phyloP scores from a whole-genome alignment of 2,113 vertebrate species.

The Mastomys natalensis region DNA sequence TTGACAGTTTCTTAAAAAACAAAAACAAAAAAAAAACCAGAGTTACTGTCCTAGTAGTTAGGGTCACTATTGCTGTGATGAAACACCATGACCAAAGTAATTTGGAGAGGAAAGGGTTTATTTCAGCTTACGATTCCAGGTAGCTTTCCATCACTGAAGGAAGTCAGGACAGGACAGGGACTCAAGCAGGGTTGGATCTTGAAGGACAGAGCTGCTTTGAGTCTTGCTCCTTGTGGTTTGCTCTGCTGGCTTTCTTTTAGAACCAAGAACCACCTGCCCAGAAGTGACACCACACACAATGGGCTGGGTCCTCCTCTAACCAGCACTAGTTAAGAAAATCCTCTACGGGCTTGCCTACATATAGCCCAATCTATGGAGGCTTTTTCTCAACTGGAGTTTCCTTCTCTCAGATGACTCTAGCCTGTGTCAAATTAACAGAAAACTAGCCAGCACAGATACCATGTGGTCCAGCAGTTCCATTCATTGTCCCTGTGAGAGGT shows the following conservation, averaged over 20 bases:
- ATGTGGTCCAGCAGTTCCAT: background rate
- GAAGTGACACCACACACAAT: background rate
- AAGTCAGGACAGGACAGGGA: background rate
- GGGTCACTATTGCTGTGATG: background rate
- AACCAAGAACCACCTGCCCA: background rate
- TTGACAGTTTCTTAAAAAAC: background rate
- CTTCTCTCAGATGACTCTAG: background rate
- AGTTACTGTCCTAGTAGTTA: background rate
- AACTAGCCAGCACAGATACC: background rate
- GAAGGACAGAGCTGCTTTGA: background rate
- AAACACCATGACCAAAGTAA: background rate
- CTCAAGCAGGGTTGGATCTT: background rate
- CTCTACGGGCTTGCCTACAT: background rate
- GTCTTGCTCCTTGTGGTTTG: background rate
- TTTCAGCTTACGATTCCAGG: background rate
- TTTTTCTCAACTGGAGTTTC: background rate
- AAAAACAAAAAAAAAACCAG: background rate
- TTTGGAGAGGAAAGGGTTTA: background rate
- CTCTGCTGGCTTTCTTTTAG: background rate
- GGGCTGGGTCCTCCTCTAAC: background rate
- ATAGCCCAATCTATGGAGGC: background rate
- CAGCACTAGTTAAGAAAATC: background rate
- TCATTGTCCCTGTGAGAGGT: background rate
- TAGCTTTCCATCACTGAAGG: background rate
- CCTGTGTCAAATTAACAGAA: background rate